Evolutionary conservation across 2,888 invertebrate species (phyloP).

Genomic region (Idaea straminata): DNA sequence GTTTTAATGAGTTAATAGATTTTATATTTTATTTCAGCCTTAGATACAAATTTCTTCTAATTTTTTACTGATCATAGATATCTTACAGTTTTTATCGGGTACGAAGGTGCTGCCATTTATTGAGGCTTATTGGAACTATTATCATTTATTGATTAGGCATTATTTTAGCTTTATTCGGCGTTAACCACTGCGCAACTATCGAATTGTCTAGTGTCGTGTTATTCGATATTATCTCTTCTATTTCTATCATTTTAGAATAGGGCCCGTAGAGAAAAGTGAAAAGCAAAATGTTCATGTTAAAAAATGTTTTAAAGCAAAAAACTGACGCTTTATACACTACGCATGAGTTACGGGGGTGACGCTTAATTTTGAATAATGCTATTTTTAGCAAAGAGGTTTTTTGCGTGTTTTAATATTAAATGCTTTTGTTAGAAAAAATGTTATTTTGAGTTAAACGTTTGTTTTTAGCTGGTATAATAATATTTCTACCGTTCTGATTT

Average conservation of each 20-base stretch:
- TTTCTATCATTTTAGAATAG: neutral
- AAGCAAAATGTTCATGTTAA: constrained; percentile 14
- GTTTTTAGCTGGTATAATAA: neutral
- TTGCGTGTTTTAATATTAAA: neutral
- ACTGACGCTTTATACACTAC: constrained; percentile 19
- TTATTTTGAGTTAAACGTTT: neutral
- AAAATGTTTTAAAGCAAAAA: constrained; percentile 19
- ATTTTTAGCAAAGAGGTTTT: constrained; percentile 2
- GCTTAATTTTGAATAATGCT: constrained; percentile 2
- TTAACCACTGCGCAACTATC: too few relatives aligned
- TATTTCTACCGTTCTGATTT: neutral
- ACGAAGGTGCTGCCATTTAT: too few relatives aligned
- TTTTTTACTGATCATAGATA: too few relatives aligned
- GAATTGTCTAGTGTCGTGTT: too few relatives aligned
- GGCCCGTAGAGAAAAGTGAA: constrained; percentile 13
- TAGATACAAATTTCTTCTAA: too few relatives aligned
- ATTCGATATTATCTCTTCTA: neutral
- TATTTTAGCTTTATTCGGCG: too few relatives aligned
- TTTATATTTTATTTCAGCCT: too few relatives aligned
- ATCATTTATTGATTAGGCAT: too few relatives aligned
- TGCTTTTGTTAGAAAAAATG: neutral
- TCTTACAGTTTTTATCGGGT: too few relatives aligned
- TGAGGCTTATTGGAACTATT: too few relatives aligned
- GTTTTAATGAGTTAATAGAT: too few relatives aligned
- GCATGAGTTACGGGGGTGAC: constrained; percentile 13